Base-by-base conservation (phyloP, 2,113 vertebrate species). In the Emydura subglobosa region DNA sequence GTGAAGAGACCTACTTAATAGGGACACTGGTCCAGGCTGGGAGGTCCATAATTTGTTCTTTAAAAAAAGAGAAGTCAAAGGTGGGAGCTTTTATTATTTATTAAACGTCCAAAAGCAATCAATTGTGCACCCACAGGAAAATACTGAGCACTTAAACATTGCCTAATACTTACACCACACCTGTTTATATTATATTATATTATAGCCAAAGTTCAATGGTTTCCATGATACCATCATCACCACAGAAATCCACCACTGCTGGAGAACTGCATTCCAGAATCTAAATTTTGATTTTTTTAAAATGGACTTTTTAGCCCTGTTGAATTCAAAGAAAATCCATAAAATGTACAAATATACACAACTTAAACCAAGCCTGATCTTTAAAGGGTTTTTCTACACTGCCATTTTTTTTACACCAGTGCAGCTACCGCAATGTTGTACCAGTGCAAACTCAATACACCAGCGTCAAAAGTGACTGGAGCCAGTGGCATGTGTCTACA, bases 1-100 rank as follows among this genome's bases (percentile, higher is more conserved):
- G 31, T 3, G 31, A 57, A 90, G 1, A 0, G 34, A 78, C 8
- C 0, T 0, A 12, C 0, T 0, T 51, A 24, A 92, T 79, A 79
- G 34, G 24, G 78, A 80, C 7, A 44, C 87, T 55, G 86, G 21
- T 93, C 61, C 79, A 61, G 85, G 53, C 82, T 4, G 27, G 51
- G 85, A 92, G 19, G 14, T 39, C 5, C 4, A 3, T 47, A 85
- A 72, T 61, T 92, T 65, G 22, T 25, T 29, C 22, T 76, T 44
- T 25, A 10, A 25, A 76, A 9, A 59, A 76, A 76, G 72, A 44
- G n/a, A 78, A 47, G 25, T 47, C 93, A 85, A 83, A 24, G 79
- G 47, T 87, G 17, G 17, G 27, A 87, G 68, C 47, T 47, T 1
- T 93, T 34, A 82, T 51, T 3, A 1, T 84, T 90, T 3, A 57